Evolutionary conservation across 1,140 invertebrate genomes (phyloP).

Genomic region (Drosophila carrolli): DNA sequence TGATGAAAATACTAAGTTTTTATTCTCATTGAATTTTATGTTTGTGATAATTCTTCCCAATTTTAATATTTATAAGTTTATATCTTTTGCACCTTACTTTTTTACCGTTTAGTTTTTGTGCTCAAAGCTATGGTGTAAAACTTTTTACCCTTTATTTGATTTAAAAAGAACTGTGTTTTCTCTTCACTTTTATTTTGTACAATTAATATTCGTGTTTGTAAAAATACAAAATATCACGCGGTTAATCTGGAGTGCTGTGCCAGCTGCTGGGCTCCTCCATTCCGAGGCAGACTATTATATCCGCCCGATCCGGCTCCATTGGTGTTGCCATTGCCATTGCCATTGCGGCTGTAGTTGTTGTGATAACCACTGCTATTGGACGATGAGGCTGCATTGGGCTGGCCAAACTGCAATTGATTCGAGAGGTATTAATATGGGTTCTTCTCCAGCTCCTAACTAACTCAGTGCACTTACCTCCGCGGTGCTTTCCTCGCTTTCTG

Average conservation of each 20-base stretch:
- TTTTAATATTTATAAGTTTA: no score
- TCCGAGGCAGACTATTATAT: constrained; percentile 71
- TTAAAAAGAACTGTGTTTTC: constrained; percentile 49
- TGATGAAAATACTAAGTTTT: no score
- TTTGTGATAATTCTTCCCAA: no score
- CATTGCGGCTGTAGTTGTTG: constrained; percentile 75
- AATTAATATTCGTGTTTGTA: constrained; percentile 74
- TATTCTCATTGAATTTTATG: no score
- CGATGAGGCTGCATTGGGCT: constrained; percentile 81
- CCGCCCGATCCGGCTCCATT: constrained; percentile 44
- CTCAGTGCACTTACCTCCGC: constrained; percentile 74
- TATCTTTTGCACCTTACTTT: no score
- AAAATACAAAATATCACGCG: constrained; percentile 85
- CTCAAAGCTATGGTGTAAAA: neutral
- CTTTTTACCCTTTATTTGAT: constrained; percentile 23
- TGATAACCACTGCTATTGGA: constrained; percentile 77
- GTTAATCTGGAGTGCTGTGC: constrained; percentile 66
- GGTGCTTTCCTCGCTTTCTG: constrained; percentile 62
- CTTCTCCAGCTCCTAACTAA: constrained; percentile 2
- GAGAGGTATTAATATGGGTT: neutral
- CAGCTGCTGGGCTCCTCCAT: constrained; percentile 72
- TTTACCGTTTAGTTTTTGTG: neutral
- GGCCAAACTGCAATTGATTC: constrained; percentile 67
- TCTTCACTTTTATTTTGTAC: constrained; percentile 63
- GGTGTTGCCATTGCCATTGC: constrained; percentile 47